Conservation (phyloP, 2,113 vertebrate species). For the Pygathrix nemaeus region DNA sequence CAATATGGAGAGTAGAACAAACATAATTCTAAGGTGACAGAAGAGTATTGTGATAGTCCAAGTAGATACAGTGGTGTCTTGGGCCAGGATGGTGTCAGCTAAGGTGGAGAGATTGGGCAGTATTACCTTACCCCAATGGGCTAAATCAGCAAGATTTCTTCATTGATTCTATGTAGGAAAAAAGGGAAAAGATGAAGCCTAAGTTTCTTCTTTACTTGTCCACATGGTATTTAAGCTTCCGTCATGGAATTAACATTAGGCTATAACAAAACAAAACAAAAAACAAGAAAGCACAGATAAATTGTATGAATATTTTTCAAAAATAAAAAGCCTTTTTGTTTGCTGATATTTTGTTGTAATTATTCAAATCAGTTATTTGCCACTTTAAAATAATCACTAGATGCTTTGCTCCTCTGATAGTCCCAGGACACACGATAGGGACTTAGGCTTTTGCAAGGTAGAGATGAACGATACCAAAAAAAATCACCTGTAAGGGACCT, state of each 20-base stretch:
- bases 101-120: background rate
- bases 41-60: background rate
- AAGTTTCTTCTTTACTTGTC: background rate
- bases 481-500: background rate
- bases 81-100: background rate
- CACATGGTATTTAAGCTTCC: background rate
- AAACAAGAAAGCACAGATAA: background rate
- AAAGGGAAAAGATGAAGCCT: background rate
- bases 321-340: background rate
- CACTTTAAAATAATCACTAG: background rate
- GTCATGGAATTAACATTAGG: background rate
- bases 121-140: background rate
- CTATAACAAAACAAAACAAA: background rate
- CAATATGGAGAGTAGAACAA: background rate
- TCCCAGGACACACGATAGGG: background rate
- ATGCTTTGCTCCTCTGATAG: background rate
- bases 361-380: background rate
- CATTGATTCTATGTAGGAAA: background rate
- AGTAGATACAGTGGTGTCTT: background rate
- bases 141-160: background rate
- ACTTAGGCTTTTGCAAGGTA: background rate
- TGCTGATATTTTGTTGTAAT: background rate
- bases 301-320: background rate
- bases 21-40: background rate
- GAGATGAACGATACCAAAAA: background rate